phyloP scores from a whole-genome alignment of 2,888 invertebrate species.

The Phyto melanocephala region DNA sequence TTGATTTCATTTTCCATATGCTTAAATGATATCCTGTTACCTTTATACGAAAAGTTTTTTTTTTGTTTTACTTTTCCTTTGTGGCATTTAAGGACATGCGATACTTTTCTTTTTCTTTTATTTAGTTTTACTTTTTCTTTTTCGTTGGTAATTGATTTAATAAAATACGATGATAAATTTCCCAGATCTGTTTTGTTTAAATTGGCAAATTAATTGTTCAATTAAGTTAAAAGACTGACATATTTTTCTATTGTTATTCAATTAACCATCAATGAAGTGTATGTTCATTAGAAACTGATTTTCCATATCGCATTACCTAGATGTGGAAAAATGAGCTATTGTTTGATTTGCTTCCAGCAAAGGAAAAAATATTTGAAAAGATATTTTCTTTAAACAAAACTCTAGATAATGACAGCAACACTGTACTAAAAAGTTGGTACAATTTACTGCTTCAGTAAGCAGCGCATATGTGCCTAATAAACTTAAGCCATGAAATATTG shows the following conservation, averaged over 20 bases:
- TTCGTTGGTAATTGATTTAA: conserved; percentile 44
- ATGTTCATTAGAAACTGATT: conserved; percentile 23
- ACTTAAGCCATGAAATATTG: too few species aligned
- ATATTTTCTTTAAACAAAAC: background rate
- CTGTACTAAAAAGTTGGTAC: background rate
- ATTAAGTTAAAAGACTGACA: conserved; percentile 60
- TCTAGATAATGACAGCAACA: background rate
- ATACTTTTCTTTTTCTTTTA: conserved; percentile 59
- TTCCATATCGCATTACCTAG: conserved; percentile 41
- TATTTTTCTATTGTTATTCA: conserved; percentile 53
- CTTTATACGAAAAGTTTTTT: conserved; percentile 23
- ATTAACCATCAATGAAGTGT: conserved; percentile 47
- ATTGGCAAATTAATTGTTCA: conserved; percentile 67
- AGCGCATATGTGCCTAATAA: too few species aligned
- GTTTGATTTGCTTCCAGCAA: background rate
- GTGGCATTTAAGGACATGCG: conserved; percentile 54
- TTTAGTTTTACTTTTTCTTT: conserved; percentile 26
- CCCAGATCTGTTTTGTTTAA: conserved; percentile 38
- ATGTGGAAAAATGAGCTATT: conserved; percentile 3
- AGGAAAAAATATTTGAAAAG: background rate
- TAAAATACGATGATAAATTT: conserved; percentile 28
- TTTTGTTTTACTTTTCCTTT: conserved; percentile 9
- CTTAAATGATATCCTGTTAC: background rate
- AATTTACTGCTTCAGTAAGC: background rate
- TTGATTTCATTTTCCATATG: conserved; percentile 52